These are phyloP conservation scores for Notospermus geniculatus DNA, from an alignment of 1,140 invertebrate genomes.

Conservation along the genomic window DNA sequence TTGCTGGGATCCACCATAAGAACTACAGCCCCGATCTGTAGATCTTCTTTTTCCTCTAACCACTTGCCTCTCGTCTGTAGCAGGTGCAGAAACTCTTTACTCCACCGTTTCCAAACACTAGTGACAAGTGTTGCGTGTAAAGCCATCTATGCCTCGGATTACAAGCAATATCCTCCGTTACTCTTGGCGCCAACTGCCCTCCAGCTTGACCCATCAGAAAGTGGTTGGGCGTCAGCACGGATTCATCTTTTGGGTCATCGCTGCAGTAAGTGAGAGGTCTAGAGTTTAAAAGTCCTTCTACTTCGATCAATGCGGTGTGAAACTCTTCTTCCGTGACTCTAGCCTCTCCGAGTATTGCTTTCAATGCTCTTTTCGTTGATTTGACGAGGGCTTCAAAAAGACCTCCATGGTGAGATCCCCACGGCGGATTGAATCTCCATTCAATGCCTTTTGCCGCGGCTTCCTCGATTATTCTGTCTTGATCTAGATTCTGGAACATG, in stretches of 20 bases:
- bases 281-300: slow-evolving; percentile 3
- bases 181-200: slow-evolving; percentile 18
- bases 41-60: neutral
- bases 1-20: too few species aligned
- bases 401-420: slow-evolving; percentile 15
- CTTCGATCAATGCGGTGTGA: slow-evolving; percentile 8
- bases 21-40: too few species aligned
- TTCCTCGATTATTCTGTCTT: neutral
- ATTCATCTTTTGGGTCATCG: neutral
- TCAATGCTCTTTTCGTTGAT: slow-evolving; percentile 5
- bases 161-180: neutral
- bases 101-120: too few species aligned
- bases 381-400: slow-evolving; percentile 14
- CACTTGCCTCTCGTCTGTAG: too few species aligned
- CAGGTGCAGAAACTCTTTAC: too few species aligned
- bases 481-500: neutral
- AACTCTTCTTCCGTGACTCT: slow-evolving; percentile 10
- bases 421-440: slow-evolving; percentile 10
- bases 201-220: slow-evolving; percentile 12
- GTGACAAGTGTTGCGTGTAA: neutral
- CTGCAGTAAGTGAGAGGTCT: neutral
- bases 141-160: slow-evolving; percentile 10
- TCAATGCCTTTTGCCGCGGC: too few species aligned
- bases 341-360: neutral
- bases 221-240: slow-evolving; percentile 3